A percentile compares a stretch with the other conserved stretches of the same genome.
Evolutionary conservation across 92 coral and sea anemone species (phyloP).

Genomic region (Palythoa heliodiscus): DNA sequence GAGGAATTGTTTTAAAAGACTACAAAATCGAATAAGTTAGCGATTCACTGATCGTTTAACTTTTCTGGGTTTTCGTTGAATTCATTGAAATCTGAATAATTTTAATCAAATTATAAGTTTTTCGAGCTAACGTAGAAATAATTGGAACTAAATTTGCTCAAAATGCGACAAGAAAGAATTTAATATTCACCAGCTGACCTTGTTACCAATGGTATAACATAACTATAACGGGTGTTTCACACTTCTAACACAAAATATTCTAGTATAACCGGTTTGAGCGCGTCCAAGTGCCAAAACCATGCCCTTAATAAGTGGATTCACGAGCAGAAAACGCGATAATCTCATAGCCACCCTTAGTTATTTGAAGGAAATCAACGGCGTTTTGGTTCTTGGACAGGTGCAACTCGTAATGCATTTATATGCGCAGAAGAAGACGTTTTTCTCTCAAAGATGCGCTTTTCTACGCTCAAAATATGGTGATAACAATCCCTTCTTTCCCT

Average conservation of each 20-base stretch:
- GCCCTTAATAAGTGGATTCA: neutral
- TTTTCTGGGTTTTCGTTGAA: neutral
- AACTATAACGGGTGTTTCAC: constrained; percentile 27
- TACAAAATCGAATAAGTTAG: neutral
- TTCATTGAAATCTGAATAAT: neutral
- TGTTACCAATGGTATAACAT: constrained; percentile 19
- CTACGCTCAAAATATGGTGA: neutral
- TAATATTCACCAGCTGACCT: constrained; percentile 37
- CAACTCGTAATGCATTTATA: neutral
- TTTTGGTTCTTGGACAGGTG: constrained; percentile 20
- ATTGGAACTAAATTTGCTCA: constrained; percentile 48
- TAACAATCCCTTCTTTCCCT: neutral
- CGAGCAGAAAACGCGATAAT: neutral
- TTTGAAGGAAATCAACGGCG: constrained; percentile 3
- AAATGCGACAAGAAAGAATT: constrained; percentile 47
- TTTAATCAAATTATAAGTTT: constrained; percentile 21
- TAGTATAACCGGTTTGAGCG: neutral
- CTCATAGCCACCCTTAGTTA: neutral
- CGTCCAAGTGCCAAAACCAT: neutral
- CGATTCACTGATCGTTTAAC: neutral
- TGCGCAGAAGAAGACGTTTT: neutral
- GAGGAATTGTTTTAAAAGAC: neutral
- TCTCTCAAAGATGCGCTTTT: neutral
- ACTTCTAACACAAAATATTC: neutral
- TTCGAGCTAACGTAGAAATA: constrained; percentile 32